A percentile compares a stretch with the other conserved stretches of the same genome.
Evolutionary conservation across 2,888 invertebrate genomes (phyloP).

Genomic region (Fragum sueziense): DNA sequence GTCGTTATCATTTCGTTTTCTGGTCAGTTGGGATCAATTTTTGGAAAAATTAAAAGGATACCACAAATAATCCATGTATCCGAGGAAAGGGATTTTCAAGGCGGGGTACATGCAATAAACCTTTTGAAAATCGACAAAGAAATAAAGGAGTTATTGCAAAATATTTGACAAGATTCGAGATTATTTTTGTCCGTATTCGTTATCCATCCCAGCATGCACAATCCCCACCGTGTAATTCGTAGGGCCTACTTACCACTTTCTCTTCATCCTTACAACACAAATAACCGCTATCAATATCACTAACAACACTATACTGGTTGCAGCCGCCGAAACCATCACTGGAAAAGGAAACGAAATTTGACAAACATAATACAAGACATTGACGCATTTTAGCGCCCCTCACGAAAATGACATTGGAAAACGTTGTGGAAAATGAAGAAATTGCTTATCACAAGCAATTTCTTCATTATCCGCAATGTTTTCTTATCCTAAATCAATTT

Average conservation of each 20-base stretch:
- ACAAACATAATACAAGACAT: too few relatives aligned
- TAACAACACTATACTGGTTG: not conserved
- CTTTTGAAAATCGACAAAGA: not conserved
- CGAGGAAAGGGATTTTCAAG: not conserved
- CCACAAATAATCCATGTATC: not conserved
- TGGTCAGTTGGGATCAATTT: too few relatives aligned
- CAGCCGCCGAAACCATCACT: slow-evolving; percentile 3
- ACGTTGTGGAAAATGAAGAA: too few relatives aligned
- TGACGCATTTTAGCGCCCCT: too few relatives aligned
- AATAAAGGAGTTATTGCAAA: not conserved
- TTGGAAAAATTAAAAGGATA: too few relatives aligned
- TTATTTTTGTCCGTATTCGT: not conserved
- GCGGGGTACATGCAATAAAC: not conserved
- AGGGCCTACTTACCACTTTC: slow-evolving; percentile 14
- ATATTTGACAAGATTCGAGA: not conserved
- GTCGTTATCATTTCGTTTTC: too few relatives aligned
- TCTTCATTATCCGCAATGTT: not conserved
- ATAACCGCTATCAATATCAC: not conserved
- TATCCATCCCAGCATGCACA: not conserved
- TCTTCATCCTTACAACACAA: slow-evolving; percentile 8
- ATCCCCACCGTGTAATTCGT: too few relatives aligned
- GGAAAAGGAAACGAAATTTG: slow-evolving; percentile 9
- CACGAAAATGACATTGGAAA: too few relatives aligned
- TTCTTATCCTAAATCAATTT: too few relatives aligned
- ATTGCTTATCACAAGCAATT: not conserved